Percentiles rank a stretch among this genome's conserved stretches.
Evolutionary conservation across 2,113 vertebrate species (phyloP).

Genomic region (Rhipidura dahli): DNA sequence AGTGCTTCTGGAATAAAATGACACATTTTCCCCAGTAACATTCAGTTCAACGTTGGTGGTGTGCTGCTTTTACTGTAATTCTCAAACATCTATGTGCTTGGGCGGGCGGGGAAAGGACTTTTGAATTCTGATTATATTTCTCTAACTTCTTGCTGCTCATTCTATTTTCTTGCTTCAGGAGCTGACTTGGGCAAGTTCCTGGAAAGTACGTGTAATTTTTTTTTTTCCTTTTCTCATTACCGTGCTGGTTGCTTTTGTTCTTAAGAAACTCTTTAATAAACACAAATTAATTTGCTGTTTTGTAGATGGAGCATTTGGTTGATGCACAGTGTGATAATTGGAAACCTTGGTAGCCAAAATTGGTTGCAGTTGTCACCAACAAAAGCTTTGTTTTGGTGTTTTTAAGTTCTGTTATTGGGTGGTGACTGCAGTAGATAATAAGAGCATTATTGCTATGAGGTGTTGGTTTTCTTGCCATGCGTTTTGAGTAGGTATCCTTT

Average conservation of each 20-base stretch:
- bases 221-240: not conserved
- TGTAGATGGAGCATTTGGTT: not conserved
- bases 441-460: not conserved
- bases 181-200: slow-evolving; percentile 60
- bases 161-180: slow-evolving; percentile 63
- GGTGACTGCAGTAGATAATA: not conserved
- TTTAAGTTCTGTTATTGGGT: not conserved
- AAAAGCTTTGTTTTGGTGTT: not conserved
- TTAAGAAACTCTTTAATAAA: slow-evolving; percentile 24
- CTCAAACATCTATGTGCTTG: not conserved
- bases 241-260: slow-evolving; percentile 4
- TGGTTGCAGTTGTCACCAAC: not conserved
- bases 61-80: not conserved
- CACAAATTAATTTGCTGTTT: not conserved
- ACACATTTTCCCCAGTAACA: not conserved
- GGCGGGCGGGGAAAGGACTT: not conserved
- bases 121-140: not conserved
- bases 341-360: not conserved
- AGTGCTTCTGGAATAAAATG: not conserved
- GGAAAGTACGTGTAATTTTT: slow-evolving; percentile 48
- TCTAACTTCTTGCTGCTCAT: slow-evolving; percentile 33
- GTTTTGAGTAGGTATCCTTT: not conserved
- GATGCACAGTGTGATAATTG: not conserved
- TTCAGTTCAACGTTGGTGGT: not conserved
- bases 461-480: not conserved